Evolutionary conservation across 2,888 invertebrate genomes (phyloP), one percentile per base, ranked within the genome.

Genomic region (Ophion slaviceki): DNA sequence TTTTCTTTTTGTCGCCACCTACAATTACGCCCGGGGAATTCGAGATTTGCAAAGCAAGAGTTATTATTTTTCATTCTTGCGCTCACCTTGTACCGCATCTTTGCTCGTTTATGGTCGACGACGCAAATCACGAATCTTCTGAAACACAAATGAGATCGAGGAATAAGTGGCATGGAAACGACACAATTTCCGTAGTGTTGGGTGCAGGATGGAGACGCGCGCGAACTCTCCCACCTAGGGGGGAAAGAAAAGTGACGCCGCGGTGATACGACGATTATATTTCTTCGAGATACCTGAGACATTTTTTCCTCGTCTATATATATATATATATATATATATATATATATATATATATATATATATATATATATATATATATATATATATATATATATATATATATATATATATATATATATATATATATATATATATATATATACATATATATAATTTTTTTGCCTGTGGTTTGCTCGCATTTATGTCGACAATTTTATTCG

Each of bases 61-160:
- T 14, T 53, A 53, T 53, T 53, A 53, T 53, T 66, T 17, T 47
- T 47, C 20, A 70, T 47, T n/a, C 2, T 80, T 24, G 53, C 20
- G 40, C 91, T 92, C 87, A 93, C 93, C 92, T 93, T 92, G 88
- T 93, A 92, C 82, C 90, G 91, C 92, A 93, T 93, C 85, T 89
- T 91, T 71, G 86, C 28, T 62, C 45, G 62, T 14, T 53, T 53
- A 53, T 53, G 17, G 14, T 59, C 77, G 59, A 40, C 77, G 40
- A 24, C 7, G 8, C 20, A 36, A 28, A 76, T 28, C 36, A 53
- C 36, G 53, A 17, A 68, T 68, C 20, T 40, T 40, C 83, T 84
- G 79, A 59, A 84, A 84, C 36, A 83, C 78, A 82, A 79, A 83
- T 57, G 28, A 79, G 71, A 45, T 32, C 57, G 59, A 24, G 67